Evolutionary conservation across 2,113 vertebrate species (phyloP), one percentile per base, ranked within the genome.

Genomic region (Numida meleagris): DNA sequence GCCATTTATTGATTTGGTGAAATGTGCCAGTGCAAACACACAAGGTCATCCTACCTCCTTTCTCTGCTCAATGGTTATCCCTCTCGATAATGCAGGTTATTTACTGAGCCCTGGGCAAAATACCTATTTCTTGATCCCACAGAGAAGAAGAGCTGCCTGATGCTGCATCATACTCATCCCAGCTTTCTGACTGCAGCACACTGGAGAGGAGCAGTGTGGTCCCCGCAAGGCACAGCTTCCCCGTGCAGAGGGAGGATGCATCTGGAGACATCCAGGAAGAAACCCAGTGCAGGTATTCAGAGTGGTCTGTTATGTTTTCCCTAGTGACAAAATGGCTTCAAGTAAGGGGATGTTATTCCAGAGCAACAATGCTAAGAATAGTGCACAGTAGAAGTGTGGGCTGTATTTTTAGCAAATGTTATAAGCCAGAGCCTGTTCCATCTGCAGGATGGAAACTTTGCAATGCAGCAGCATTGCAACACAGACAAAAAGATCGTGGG

Each of bases 211-310:
- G 20, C n/a, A 36, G 12, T 24, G 23, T 46, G 59, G 11, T 51
- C 3, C 14, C 10, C 29, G 31, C 27, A 71, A 70, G 33, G 23
- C 3, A 3, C 19, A 38, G 36, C 10, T 27, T 43, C 90, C 10
- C 25, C 0, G 0, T 18, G 34, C 31, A 68, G 50, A 58, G 65
- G 61, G 16, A 31, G 29, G n/a, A 38, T 33, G 10, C 6, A 36
- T 17, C 38, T 68, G 36, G 45, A 67, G 15, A 12, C 5, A 51
- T 25, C 20, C 42, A 13, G 4, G 5, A 53, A 15, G 31, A 88
- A 86, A 58, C 3, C 11, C 50, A 77, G 14, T 0, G 0, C 1
- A 71, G 45, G 9, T 34, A 78, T 55, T 82, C 19, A n/a, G 55
- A 48, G 12, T 24, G 17, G 24, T 34, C n/a, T 80, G 21, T 38